Conservation (phyloP, 1,140 invertebrate genomes). For the Anastrepha obliqua region DNA sequence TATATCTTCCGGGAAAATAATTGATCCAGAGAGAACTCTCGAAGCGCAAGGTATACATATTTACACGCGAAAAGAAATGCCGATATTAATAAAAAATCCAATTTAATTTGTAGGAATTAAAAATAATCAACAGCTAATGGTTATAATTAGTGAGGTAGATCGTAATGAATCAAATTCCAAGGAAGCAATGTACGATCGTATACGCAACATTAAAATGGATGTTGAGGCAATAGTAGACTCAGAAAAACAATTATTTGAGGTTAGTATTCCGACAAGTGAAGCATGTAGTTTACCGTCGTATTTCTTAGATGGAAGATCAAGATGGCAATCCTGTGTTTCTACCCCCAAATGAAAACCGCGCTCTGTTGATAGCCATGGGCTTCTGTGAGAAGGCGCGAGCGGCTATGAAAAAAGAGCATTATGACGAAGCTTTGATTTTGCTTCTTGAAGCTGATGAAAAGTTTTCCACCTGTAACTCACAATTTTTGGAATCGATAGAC, state of each 20-base stretch:
- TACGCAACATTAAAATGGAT: constrained; percentile 68
- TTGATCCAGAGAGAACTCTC: constrained; percentile 77
- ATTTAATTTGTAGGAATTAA: constrained; percentile 71
- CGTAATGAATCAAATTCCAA: constrained; percentile 62
- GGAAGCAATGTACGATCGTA: constrained; percentile 64
- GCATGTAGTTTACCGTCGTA: background rate
- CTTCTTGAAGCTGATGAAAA: constrained; percentile 85
- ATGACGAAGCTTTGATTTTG: constrained; percentile 81
- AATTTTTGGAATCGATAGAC: constrained; percentile 83
- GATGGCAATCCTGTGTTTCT: constrained; percentile 82
- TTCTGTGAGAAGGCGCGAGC: constrained; percentile 85
- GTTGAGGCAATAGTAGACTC: constrained; percentile 67
- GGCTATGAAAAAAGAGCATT: constrained; percentile 80
- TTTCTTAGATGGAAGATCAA: constrained; percentile 83
- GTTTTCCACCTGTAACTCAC: constrained; percentile 82
- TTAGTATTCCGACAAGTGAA: constrained; percentile 4
- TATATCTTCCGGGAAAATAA: constrained; percentile 80
- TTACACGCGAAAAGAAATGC: background rate
- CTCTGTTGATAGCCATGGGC: constrained; percentile 83
- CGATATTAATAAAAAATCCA: background rate
- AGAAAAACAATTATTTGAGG: constrained; percentile 66
- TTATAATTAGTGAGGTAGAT: constrained; percentile 75
- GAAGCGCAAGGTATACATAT: constrained; percentile 75
- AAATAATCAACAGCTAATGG: constrained; percentile 82
- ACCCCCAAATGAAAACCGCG: constrained; percentile 80